A percentile compares a stretch with the other conserved stretches of the same genome.
These are phyloP conservation scores for Paramormyrops kingsleyae DNA, from an alignment of 2,113 vertebrate genomes.

Conservation along the genomic window DNA sequence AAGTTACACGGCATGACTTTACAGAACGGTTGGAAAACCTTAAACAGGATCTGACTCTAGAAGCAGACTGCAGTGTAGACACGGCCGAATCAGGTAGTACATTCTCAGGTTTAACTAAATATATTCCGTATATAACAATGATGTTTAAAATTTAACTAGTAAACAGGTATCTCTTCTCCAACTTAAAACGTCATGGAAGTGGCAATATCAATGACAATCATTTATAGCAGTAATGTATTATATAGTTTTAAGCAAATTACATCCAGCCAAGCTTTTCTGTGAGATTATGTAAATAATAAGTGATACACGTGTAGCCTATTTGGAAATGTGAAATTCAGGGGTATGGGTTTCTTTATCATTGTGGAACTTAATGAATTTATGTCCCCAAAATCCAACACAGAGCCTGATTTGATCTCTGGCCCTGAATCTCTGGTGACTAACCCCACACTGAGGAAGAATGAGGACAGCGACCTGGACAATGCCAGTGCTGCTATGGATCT, in stretches of 20 bases:
- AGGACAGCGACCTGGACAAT: not conserved
- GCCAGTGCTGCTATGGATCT: slow-evolving; percentile 10
- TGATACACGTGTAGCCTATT: not conserved
- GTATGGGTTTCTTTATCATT: not conserved
- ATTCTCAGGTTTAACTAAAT: not conserved
- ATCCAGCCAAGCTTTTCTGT: not conserved
- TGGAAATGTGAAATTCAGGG: not conserved
- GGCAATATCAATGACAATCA: not conserved
- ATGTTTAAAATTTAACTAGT: not conserved
- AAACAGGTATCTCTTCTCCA: not conserved
- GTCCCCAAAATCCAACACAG: not conserved
- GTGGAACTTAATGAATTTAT: not conserved
- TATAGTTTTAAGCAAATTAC: not conserved
- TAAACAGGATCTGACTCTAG: not conserved
- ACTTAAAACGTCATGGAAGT: not conserved
- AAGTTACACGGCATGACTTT: not conserved
- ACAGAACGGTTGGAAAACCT: not conserved
- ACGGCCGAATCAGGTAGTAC: slow-evolving; percentile 3
- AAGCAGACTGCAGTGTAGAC: not conserved
- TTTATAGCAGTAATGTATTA: not conserved
- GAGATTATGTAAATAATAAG: not conserved
- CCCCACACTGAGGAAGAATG: not conserved
- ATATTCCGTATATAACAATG: not conserved
- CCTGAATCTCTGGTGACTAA: not conserved
- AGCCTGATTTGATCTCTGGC: not conserved